Evolutionary conservation across 2,113 vertebrate genomes (phyloP), one percentile per base, ranked within the genome.

Genomic region (Amblyopsis rosae): DNA sequence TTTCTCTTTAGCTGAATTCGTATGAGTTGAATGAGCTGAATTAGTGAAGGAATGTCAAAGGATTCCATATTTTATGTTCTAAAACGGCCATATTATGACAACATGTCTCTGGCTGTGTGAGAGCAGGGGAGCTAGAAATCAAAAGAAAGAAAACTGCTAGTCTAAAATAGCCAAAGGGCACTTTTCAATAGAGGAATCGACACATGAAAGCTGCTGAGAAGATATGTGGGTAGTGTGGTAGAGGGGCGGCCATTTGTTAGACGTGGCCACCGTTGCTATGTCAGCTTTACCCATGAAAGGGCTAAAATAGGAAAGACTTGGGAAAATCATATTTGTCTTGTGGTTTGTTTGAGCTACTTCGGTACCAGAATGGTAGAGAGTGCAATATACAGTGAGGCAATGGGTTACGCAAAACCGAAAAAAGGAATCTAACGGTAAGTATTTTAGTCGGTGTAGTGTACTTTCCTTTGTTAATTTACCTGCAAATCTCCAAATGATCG

Each of bases 271-370:
- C 73, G 67, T 19, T 56, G 15, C 54, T 71, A 55, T 63, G 73
- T 65, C 75, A 62, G 41, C 15, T 26, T 19, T 26, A 57, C 64
- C 78, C 78, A 72, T 79, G 74, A 82, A 86, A 90, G 86, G 87
- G 86, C 84, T 88, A 83, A 86, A 86, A 67, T 13, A 50, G 60
- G 32, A 48, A 12, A 19, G 10, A 10, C 16, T 83, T 73, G 83
- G 83, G 67, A 80, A 82, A 87, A 83, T 68, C 65, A 11, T 62
- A 33, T 46, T 51, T 9, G 63, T 16, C 13, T n/a, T 53, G 5
- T 53, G 15, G 51, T 53, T 41, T 41, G 35, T 41, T 13, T 16
- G 15, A 15, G 51, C 8, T 53, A n/a, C 12, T 53, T 26, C 26
- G 26, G 26, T 26, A 53, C 51, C 12, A 53, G 51, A 13, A 15